Evolutionary conservation across 2,797 vertebrate species (phyloP), one percentile per base, ranked within the genome.

Genomic region (Sparus aurata): DNA sequence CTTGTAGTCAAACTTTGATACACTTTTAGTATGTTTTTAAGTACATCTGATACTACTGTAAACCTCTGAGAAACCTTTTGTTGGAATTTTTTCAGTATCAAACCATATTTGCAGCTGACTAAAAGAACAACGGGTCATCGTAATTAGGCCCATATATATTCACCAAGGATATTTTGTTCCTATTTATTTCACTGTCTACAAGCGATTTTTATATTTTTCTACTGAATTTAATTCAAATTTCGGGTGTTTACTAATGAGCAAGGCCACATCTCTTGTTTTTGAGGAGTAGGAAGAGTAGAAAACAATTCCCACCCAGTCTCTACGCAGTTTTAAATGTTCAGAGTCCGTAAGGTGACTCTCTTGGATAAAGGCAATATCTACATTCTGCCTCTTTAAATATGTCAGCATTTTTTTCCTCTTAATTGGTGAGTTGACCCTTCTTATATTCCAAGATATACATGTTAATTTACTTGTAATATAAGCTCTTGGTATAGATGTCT

Each of bases 241-340:
- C 27, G 52, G 27, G 12, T 66, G 20, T 52, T 66, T 53, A 3
- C 52, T 34, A 22, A 52, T 53, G 13, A 53, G 58, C n/a, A 43
- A 5, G 34, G 58, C 12, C 12, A 61, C 38, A 8, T 58, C 64
- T 22, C 64, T 52, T 22, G 47, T 12, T 9, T 66, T 52, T 30
- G 49, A 66, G 27, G 63, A 34, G 12, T 16, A 66, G 5, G 47
- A 66, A 34, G 63, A 66, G 27, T 52, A 52, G 13, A 52, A 66
- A n/a, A 66, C 47, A 22, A 52, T 52, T 38, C 27, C 64, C 6
- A 66, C 64, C 64, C 49, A 66, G 7, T 66, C 64, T 12, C 47
- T 52, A 15, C 20, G 4, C 27, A 66, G 0, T 66, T 66, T 52
- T 22, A 13, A 22, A 10, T 62, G 22, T 25, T 45, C n/a, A 4